A percentile compares a stretch with the other conserved stretches of the same genome.
phyloP scores from a whole-genome alignment of 2,113 vertebrate species.

The Oreochromis spilurus region DNA sequence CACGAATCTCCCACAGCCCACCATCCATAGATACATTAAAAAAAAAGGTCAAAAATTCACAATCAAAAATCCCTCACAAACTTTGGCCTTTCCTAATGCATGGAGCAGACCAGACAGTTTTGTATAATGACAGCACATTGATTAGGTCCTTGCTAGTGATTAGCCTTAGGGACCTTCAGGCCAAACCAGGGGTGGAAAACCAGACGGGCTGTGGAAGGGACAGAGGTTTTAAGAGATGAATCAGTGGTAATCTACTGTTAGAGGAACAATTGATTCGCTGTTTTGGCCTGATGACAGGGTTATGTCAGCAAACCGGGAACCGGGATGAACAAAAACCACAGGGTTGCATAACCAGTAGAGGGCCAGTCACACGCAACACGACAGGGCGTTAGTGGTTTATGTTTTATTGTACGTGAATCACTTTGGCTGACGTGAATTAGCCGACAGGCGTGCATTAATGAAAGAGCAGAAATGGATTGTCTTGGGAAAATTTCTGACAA shows the following conservation, averaged over 20 bases:
- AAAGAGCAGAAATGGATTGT: background rate
- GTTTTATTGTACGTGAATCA: slow-evolving; percentile 7
- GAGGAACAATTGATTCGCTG: slow-evolving; percentile 70
- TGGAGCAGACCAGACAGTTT: slow-evolving; percentile 47
- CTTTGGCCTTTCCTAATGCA: slow-evolving; percentile 33
- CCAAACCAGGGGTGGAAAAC: slow-evolving; percentile 61
- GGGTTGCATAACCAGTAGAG: slow-evolving; percentile 55
- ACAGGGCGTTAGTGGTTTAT: slow-evolving; percentile 1
- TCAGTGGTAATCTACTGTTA: slow-evolving; percentile 64
- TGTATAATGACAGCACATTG: slow-evolving; percentile 64
- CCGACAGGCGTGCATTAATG: background rate
- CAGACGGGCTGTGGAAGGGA: slow-evolving; percentile 53
- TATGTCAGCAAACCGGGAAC: slow-evolving; percentile 57
- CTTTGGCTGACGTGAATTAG: background rate
- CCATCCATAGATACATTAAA: background rate
- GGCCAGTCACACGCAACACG: background rate
- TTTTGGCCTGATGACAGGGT: slow-evolving; percentile 67
- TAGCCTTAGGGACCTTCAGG: slow-evolving; percentile 55
- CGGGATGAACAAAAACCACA: slow-evolving; percentile 35
- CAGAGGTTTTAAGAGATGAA: slow-evolving; percentile 65
- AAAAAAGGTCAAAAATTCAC: background rate
- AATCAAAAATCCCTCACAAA: background rate
- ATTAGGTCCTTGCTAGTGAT: slow-evolving; percentile 47
- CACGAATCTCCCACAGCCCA: background rate
- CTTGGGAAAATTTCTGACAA: background rate